These are phyloP conservation scores for Anoplius nigerrimus DNA, from an alignment of 2,888 invertebrate species.

Conservation along the genomic window DNA sequence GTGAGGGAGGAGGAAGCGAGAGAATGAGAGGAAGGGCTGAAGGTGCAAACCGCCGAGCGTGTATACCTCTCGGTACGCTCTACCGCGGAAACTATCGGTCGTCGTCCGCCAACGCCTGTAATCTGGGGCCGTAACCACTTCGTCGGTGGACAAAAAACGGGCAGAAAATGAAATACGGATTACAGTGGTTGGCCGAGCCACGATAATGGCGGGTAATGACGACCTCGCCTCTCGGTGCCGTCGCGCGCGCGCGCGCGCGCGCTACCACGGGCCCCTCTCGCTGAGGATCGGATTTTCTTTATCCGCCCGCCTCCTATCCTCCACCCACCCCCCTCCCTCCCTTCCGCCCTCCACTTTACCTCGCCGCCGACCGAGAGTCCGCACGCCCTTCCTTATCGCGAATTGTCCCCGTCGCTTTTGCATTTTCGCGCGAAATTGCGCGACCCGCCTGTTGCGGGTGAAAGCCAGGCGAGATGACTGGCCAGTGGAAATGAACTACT, in stretches of 20 bases:
- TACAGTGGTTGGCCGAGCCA: conserved; percentile 65
- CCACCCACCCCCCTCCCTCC: conserved; percentile 11
- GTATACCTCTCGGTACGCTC: conserved; percentile 33
- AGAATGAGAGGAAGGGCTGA: conserved; percentile 13
- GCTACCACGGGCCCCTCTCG: conserved; percentile 44
- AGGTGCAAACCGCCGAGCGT: conserved; percentile 43
- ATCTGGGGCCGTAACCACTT: conserved; percentile 56
- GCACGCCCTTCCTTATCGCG: background rate
- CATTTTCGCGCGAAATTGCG: no score
- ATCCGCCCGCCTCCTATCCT: conserved; percentile 8
- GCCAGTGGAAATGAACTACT: no score
- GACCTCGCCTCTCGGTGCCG: conserved; percentile 38
- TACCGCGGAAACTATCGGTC: conserved; percentile 58
- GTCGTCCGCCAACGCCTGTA: conserved; percentile 50
- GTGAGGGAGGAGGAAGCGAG: conserved; percentile 2
- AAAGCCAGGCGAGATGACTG: no score
- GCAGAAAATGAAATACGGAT: conserved; percentile 69
- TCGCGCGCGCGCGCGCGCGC: no score
- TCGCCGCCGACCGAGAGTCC: background rate
- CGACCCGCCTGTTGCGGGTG: no score
- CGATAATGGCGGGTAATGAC: conserved; percentile 64
- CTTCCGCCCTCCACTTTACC: background rate
- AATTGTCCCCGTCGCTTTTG: no score
- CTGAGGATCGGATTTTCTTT: conserved; percentile 39
- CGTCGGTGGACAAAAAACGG: conserved; percentile 54